Evolutionary conservation across 1,140 invertebrate species (phyloP).

Genomic region (Drosophila ananassae): DNA sequence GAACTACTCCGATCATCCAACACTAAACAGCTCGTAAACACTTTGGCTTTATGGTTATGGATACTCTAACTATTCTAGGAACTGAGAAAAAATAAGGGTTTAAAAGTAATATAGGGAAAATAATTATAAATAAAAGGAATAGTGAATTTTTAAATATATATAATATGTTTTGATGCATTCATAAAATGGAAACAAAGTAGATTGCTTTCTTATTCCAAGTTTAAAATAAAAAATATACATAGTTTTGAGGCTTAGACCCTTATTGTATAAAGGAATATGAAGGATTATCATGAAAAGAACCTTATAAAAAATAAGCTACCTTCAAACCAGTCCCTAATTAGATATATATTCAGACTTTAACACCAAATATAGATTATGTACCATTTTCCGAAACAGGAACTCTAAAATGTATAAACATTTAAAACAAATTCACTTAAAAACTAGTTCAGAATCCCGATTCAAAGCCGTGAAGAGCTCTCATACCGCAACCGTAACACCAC

Average conservation of each 20-base stretch:
- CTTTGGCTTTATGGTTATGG: conserved; percentile 68
- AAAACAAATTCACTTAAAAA: conserved; percentile 8
- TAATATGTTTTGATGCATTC: too few species aligned
- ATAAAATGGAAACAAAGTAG: too few species aligned
- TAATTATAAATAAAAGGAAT: background rate
- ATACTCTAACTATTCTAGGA: background rate
- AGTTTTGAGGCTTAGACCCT: too few species aligned
- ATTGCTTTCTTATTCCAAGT: too few species aligned
- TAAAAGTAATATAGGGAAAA: background rate
- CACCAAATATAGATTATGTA: background rate
- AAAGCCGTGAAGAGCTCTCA: background rate
- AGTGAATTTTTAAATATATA: too few species aligned
- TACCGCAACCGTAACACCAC: conserved; percentile 5
- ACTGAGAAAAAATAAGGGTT: background rate
- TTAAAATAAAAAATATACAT: too few species aligned
- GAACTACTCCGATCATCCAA: conserved; percentile 39
- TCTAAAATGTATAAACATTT: background rate
- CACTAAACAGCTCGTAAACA: conserved; percentile 81
- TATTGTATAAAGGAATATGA: too few species aligned
- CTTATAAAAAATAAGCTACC: too few species aligned
- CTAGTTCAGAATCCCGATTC: conserved; percentile 14
- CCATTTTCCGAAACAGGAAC: background rate
- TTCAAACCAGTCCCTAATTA: too few species aligned
- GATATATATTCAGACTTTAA: too few species aligned
- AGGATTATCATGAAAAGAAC: too few species aligned